Conservation (phyloP, 2,113 vertebrate species). For the human region GRCh38 chr18:50586501-50587000, state of each 20-base stretch:
- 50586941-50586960: background rate
- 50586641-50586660: background rate
- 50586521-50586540: background rate
- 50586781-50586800: background rate
- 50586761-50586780: background rate
- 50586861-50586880: background rate
- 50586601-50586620: background rate
- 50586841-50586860: background rate
- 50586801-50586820: background rate
- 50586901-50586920: slow-evolving; percentile 40
- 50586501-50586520: background rate
- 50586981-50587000: background rate
- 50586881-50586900: background rate
- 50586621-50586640: background rate
- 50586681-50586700: background rate
- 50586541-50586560: background rate
- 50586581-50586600: background rate
- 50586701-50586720: background rate
- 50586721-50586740: background rate
- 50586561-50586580: background rate
- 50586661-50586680: background rate
- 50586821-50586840: background rate
- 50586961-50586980: background rate
- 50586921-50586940: slow-evolving; percentile 38
- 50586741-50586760: background rate